phyloP scores from a whole-genome alignment of 2,888 invertebrate species.

The Phortica okadai region DNA sequence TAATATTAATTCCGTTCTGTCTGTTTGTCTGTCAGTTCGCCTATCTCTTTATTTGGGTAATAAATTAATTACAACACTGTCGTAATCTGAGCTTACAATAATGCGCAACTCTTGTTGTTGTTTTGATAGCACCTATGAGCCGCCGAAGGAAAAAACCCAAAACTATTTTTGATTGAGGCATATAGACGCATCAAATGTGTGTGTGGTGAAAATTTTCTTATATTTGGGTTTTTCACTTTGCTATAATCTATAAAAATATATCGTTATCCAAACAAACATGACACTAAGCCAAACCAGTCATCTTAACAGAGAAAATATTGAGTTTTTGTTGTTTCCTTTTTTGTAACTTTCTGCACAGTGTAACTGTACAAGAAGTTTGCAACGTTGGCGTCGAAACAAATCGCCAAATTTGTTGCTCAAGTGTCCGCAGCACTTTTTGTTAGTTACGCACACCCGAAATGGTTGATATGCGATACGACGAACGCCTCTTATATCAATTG shows the following conservation, averaged over 20 bases:
- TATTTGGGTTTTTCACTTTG: conserved; percentile 1
- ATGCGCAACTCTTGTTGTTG: not conserved
- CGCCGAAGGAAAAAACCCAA: not conserved
- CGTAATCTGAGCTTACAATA: not conserved
- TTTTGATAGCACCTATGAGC: not conserved
- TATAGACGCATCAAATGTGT: too few relatives aligned
- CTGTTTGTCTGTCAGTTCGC: too few relatives aligned
- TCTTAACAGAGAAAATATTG: too few relatives aligned
- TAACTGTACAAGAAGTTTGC: too few relatives aligned
- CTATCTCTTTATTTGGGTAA: not conserved
- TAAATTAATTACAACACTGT: not conserved
- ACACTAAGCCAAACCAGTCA: too few relatives aligned
- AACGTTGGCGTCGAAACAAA: too few relatives aligned
- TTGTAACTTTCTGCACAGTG: too few relatives aligned
- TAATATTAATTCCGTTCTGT: too few relatives aligned
- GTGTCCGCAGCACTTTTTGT: not conserved
- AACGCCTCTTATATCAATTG: not conserved
- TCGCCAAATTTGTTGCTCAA: too few relatives aligned
- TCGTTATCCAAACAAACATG: too few relatives aligned
- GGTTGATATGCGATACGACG: not conserved
- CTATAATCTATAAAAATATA: not conserved
- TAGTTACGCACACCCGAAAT: not conserved
- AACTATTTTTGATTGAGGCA: not conserved
- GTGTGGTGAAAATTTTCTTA: not conserved
- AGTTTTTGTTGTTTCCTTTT: too few relatives aligned